phyloP scores from a whole-genome alignment of 2,888 invertebrate genomes.

The Ryuthela nishihirai region DNA sequence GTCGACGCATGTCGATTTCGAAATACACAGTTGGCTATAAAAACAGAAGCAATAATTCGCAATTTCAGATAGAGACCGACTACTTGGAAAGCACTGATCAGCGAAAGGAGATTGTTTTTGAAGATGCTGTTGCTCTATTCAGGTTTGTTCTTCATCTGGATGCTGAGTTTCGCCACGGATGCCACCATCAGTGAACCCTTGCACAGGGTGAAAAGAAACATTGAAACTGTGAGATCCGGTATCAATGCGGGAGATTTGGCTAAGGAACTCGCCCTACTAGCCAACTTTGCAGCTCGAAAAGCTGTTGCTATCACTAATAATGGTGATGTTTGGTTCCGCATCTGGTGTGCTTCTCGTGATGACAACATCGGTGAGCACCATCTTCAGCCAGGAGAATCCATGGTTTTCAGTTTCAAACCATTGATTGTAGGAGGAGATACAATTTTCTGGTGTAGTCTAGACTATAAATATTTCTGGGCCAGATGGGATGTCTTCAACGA shows the following conservation, averaged over 20 bases:
- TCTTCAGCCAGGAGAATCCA: neutral
- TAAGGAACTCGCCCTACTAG: neutral
- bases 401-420: neutral
- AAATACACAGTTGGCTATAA: too few species aligned
- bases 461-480: neutral
- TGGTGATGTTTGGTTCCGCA: neutral
- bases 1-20: too few species aligned
- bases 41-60: too few species aligned
- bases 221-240: neutral
- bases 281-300: neutral
- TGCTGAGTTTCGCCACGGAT: too few species aligned
- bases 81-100: too few species aligned
- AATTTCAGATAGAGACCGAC: too few species aligned
- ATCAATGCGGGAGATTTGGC: neutral
- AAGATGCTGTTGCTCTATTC: too few species aligned
- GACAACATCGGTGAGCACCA: neutral
- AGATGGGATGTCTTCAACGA: neutral
- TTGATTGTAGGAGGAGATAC: neutral
- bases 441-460: neutral
- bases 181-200: too few species aligned
- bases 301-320: neutral
- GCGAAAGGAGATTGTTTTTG: too few species aligned
- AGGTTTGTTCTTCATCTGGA: too few species aligned
- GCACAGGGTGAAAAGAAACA: too few species aligned
- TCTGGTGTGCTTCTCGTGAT: neutral